Conservation (phyloP, 2,797 vertebrate species). For the Eleutherodactylus coqui region DNA sequence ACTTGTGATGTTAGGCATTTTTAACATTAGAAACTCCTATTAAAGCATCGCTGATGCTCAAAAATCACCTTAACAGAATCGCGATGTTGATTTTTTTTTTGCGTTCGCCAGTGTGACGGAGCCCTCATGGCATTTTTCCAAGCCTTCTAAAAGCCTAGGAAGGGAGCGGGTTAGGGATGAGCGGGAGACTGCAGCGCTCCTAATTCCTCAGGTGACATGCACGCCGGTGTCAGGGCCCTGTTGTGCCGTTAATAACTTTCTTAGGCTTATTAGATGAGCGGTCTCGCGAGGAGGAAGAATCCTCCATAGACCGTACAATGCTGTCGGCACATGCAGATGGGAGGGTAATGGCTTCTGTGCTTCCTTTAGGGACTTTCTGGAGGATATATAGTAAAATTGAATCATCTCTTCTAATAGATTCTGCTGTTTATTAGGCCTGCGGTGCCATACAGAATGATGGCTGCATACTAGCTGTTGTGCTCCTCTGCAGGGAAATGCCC, state of each 20-base stretch:
- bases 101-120: too few species aligned
- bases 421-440: background rate
- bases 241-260: slow-evolving; percentile 5
- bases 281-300: slow-evolving; percentile 32
- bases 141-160: too few species aligned
- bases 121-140: too few species aligned
- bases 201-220: background rate
- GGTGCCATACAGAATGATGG: background rate
- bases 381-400: background rate
- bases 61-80: too few species aligned
- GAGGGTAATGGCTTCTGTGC: slow-evolving; percentile 34
- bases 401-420: slow-evolving; percentile 28
- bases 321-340: slow-evolving; percentile 27
- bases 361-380: slow-evolving; percentile 28
- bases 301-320: slow-evolving; percentile 27
- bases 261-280: slow-evolving; percentile 46
- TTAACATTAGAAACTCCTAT: too few species aligned
- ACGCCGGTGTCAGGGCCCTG: background rate
- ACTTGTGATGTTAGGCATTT: too few species aligned
- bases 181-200: too few species aligned
- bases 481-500: too few species aligned
- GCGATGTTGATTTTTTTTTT: too few species aligned
- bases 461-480: background rate
- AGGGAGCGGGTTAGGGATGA: too few species aligned
- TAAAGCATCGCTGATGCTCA: too few species aligned